These are phyloP conservation scores for Lucilia sericata DNA, from an alignment of 1,140 invertebrate genomes.

Conservation along the genomic window DNA sequence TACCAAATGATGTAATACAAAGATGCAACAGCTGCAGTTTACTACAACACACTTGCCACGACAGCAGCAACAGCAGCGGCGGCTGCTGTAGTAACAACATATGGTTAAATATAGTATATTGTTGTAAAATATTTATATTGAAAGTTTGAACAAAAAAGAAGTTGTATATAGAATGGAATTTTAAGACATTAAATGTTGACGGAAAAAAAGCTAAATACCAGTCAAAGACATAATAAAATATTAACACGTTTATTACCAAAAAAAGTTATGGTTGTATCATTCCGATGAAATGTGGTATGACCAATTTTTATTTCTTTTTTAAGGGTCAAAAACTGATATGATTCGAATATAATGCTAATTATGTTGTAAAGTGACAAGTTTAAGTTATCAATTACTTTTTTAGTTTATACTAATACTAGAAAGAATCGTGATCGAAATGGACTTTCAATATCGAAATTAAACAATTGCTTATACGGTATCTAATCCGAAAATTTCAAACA, in stretches of 20 bases:
- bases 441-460: no score
- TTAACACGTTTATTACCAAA: slow-evolving; percentile 15
- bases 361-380: no score
- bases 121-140: not conserved
- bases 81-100: not conserved
- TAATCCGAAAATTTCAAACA: no score
- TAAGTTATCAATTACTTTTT: no score
- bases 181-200: slow-evolving; percentile 2
- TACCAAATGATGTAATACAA: slow-evolving; percentile 16
- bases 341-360: not conserved
- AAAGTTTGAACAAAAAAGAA: not conserved
- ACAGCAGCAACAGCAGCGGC: not conserved
- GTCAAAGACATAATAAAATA: not conserved
- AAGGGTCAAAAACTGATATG: not conserved
- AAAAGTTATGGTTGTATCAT: not conserved
- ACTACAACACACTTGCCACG: not conserved
- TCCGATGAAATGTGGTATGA: not conserved
- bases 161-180: slow-evolving; percentile 9
- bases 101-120: not conserved
- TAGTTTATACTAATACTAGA: no score
- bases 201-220: slow-evolving; percentile 5
- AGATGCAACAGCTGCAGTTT: slow-evolving; percentile 10
- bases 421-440: no score
- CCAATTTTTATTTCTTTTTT: no score
- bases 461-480: no score